These are phyloP conservation scores for Gila robusta DNA, from an alignment of 2,797 vertebrate species.

Conservation along the genomic window DNA sequence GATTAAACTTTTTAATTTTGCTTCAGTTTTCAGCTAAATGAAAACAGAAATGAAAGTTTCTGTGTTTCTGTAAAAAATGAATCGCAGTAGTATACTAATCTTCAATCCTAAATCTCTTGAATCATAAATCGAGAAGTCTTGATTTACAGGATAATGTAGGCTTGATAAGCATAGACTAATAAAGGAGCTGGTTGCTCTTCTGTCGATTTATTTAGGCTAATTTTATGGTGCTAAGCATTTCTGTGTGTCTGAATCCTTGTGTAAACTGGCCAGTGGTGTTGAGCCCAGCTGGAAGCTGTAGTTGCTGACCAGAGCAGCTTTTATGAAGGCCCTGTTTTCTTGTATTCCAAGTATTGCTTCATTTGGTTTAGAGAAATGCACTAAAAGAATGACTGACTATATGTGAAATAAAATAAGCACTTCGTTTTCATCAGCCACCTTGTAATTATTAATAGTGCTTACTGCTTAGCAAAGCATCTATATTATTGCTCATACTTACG, in stretches of 20 bases:
- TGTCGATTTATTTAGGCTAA: background rate
- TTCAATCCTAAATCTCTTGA: background rate
- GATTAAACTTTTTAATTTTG: too few relatives aligned
- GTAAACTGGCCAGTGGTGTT: constrained; percentile 30
- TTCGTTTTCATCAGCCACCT: constrained; percentile 6
- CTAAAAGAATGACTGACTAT: background rate
- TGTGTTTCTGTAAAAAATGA: too few relatives aligned
- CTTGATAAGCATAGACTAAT: background rate
- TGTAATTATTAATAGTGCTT: constrained; percentile 6
- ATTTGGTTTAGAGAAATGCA: background rate
- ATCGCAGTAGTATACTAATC: background rate
- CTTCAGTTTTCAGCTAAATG: background rate
- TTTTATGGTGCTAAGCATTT: constrained; percentile 24
- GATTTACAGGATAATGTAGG: background rate
- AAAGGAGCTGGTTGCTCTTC: constrained; percentile 7
- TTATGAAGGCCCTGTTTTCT: constrained; percentile 39
- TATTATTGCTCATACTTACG: background rate
- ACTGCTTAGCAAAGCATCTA: background rate
- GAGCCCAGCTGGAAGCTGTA: constrained; percentile 28
- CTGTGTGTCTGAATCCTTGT: constrained; percentile 35
- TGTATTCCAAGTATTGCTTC: constrained; percentile 30
- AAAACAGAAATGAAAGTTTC: too few relatives aligned
- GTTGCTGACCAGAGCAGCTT: constrained; percentile 28
- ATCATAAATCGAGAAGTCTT: background rate
- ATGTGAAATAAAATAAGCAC: constrained; percentile 18